Evolutionary conservation across 2,888 invertebrate genomes (phyloP), one percentile per base, ranked within the genome.

Genomic region (Acleris literana): DNA sequence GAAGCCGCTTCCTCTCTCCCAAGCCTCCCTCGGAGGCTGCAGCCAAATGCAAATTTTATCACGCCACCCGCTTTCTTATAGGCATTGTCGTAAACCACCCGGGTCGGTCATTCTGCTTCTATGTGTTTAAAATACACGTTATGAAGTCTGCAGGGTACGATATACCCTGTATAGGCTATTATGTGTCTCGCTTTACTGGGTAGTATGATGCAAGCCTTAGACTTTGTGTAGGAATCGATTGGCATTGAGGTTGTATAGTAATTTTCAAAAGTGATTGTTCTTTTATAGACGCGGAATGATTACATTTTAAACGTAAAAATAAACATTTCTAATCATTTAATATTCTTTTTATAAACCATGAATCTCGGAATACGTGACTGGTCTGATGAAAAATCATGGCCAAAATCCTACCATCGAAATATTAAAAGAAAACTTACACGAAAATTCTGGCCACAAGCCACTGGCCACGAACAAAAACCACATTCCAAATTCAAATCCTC

Each of bases 1-100:
- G 48, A 85, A 82, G 81, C 82, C 74, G 39, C 56, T 71, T 87
- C 90, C 85, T 74, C 68, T 70, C 2, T 17, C 0, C 0, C 18
- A n/a, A 33, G 39, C 68, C 60, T 17, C 63, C 74, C 74, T 71
- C 78, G 75, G 74, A 74, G 82, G 84, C 86, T 90, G 90, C 91
- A 83, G 85, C 85, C 90, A 85, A 90, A 90, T 89, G 89, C 92
- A 92, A 92, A 92, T 92, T 92, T 91, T 92, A 92, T 92, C 90
- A 90, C 89, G 79, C 83, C 86, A 77, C 90, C 85, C 89, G 86
- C 84, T 89, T 85, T 91, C 91, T 92, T 88, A 87, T 87, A 88
- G 87, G 86, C 88, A 87, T 87, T 86, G 88, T 87, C 87, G 87
- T 87, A 86, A 86, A 82, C 83, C 82, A 76, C 85, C 85, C 85